Conservation (phyloP, 2,113 vertebrate species). For the Gambusia holbrooki region DNA sequence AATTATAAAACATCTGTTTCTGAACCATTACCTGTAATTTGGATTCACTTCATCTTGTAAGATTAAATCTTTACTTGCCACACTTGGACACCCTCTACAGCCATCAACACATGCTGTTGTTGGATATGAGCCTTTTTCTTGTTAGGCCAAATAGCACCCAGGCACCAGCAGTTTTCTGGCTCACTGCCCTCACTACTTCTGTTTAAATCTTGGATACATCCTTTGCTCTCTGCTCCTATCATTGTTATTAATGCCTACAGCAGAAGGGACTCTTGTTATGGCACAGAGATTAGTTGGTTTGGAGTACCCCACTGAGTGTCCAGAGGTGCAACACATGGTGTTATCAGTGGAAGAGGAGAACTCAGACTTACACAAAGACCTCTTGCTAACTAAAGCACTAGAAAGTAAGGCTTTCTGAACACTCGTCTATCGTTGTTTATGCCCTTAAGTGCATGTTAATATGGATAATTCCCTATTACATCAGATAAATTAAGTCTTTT, state of each 20-base stretch:
- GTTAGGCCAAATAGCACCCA: constrained; percentile 1
- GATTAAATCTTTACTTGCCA: neutral
- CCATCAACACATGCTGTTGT: constrained; percentile 3
- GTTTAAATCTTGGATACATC: constrained; percentile 44
- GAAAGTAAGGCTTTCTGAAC: neutral
- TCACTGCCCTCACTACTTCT: constrained; percentile 29
- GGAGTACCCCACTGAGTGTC: constrained; percentile 22
- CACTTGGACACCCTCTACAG: neutral
- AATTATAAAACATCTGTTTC: neutral
- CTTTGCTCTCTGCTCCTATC: constrained; percentile 30
- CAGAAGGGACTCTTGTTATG: constrained; percentile 47
- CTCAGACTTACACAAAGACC: neutral
- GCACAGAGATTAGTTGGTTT: constrained; percentile 36
- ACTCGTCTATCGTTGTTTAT: neutral
- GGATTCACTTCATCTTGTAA: neutral
- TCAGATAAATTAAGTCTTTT: neutral
- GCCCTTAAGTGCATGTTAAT: neutral
- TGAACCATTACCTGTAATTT: neutral
- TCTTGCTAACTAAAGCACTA: neutral
- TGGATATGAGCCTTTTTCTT: neutral
- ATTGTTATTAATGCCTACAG: constrained; percentile 47
- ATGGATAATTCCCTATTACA: neutral
- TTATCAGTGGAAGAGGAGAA: neutral
- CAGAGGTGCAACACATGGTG: constrained; percentile 1
- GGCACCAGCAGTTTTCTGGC: constrained; percentile 16